Conservation (phyloP, 2,797 vertebrate genomes). For the Pseudocheirus occidentalis region DNA sequence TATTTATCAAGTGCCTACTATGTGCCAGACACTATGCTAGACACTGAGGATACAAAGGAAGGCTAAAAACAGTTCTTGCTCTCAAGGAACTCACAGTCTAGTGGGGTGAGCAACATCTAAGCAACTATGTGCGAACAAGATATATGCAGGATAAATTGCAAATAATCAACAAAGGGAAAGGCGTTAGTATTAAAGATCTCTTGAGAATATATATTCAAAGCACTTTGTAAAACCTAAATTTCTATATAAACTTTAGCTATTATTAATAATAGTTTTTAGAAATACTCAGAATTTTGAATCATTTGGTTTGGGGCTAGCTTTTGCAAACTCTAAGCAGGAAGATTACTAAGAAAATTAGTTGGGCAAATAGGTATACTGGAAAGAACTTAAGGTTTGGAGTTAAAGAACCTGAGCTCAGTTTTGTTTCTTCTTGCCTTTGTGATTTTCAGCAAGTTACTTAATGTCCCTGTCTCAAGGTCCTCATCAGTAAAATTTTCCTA, state of each 20-base stretch:
- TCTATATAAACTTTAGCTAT: neutral
- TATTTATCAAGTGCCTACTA: neutral
- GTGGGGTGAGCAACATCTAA: neutral
- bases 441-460: neutral
- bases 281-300: neutral
- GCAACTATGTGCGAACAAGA: neutral
- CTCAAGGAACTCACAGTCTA: neutral
- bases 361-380: neutral
- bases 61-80: neutral
- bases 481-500: neutral
- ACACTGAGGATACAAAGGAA: neutral
- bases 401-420: neutral
- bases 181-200: neutral
- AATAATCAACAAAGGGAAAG: neutral
- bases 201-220: neutral
- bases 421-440: neutral
- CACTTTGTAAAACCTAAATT: neutral
- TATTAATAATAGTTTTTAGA: too few species aligned
- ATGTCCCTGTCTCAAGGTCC: neutral
- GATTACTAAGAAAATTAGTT: neutral
- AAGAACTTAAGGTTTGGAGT: neutral
- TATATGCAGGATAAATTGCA: neutral
- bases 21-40: neutral
- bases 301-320: neutral
- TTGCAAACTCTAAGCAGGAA: neutral